These are phyloP conservation scores for Cosmorhoe ocellata DNA, from an alignment of 2,888 invertebrate species.

Conservation along the genomic window DNA sequence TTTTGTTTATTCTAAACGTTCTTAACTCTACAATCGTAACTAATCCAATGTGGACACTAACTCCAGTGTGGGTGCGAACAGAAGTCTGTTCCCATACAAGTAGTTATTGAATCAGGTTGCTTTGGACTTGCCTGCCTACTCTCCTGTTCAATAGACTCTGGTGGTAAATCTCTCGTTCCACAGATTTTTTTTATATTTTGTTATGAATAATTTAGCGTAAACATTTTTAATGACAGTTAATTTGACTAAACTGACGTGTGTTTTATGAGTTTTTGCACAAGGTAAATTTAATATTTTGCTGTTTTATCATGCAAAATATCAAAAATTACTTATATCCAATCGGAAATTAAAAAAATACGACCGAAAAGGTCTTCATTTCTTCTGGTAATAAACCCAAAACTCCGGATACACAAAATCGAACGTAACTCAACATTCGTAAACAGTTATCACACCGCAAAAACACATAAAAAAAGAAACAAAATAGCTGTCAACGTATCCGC, in stretches of 20 bases:
- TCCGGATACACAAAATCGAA: slow-evolving; percentile 11
- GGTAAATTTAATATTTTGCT: not conserved
- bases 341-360: slow-evolving; percentile 11
- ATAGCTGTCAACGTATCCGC: slow-evolving; percentile 40
- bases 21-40: slow-evolving; percentile 10
- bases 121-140: slow-evolving; percentile 1
- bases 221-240: too few relatives aligned
- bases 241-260: too few relatives aligned
- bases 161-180: too few relatives aligned
- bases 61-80: slow-evolving; percentile 12
- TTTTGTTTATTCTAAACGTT: slow-evolving; percentile 6
- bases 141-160: not conserved
- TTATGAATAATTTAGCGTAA: too few relatives aligned
- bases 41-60: slow-evolving; percentile 7
- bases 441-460: slow-evolving; percentile 10
- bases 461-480: slow-evolving; percentile 20
- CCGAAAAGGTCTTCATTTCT: slow-evolving; percentile 4
- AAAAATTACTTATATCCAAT: slow-evolving; percentile 4
- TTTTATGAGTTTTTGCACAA: too few relatives aligned
- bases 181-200: too few relatives aligned
- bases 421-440: slow-evolving; percentile 4
- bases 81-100: slow-evolving; percentile 23
- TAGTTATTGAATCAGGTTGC: slow-evolving; percentile 14
- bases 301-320: not conserved
- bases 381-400: slow-evolving; percentile 1